Percentiles rank a stretch among this genome's conserved stretches.
These are phyloP conservation scores for Campoplex capitator DNA, from an alignment of 2,888 invertebrate species.

Conservation along the genomic window DNA sequence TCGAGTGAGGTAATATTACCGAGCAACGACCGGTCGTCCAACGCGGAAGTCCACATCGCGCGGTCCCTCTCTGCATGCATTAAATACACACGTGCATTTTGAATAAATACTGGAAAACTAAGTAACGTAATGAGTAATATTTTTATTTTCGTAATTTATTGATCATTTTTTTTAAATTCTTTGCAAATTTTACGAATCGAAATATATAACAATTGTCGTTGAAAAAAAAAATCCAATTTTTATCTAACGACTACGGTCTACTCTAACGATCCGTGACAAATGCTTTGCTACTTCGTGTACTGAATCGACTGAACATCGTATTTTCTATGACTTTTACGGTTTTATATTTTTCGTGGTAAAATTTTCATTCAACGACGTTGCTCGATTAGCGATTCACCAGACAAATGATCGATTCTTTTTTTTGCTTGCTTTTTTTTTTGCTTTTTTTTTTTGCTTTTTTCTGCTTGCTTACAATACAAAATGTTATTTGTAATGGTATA, in stretches of 20 bases:
- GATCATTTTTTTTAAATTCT: not conserved
- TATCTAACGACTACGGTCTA: too few species aligned
- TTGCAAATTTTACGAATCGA: too few species aligned
- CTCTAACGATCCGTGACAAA: too few species aligned
- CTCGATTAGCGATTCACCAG: too few species aligned
- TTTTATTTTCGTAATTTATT: not conserved
- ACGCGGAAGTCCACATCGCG: constrained; percentile 68
- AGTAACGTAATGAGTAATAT: not conserved
- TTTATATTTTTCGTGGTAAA: not conserved
- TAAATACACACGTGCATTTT: constrained; percentile 1
- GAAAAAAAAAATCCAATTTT: too few species aligned
- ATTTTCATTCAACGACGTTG: not conserved
- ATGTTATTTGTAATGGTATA: not conserved
- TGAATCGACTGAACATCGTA: too few species aligned
- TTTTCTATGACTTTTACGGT: not conserved
- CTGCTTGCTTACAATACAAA: not conserved
- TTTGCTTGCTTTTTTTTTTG: not conserved
- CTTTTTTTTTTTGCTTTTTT: not conserved
- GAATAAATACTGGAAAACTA: not conserved
- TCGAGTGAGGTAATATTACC: constrained; percentile 66
- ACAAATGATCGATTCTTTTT: too few species aligned
- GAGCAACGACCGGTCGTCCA: constrained; percentile 64
- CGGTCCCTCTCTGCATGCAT: constrained; percentile 35
- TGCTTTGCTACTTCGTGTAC: too few species aligned
- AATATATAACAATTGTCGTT: too few species aligned